A percentile compares a stretch with the other conserved stretches of the same genome.
Conservation (phyloP, 1,140 invertebrate genomes). For the Anastrepha obliqua region DNA sequence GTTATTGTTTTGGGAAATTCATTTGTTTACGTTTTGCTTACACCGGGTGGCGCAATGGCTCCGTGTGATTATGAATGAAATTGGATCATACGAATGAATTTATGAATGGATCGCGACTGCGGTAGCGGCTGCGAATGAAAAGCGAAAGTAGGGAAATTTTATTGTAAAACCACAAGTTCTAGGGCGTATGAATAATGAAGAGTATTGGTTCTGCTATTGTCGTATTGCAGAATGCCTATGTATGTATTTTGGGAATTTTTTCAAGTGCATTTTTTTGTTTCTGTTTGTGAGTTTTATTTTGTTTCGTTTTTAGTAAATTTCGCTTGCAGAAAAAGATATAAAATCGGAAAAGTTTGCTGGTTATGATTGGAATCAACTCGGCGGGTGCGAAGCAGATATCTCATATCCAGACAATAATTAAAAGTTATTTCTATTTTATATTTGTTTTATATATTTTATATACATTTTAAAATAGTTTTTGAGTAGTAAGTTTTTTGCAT, state of each 20-base stretch:
- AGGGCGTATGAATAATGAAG: background rate
- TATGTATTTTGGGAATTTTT: conserved; percentile 4
- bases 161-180: conserved; percentile 7
- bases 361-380: too few species aligned
- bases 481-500: too few species aligned
- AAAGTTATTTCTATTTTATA: too few species aligned
- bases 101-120: conserved; percentile 54
- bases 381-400: too few species aligned
- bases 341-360: too few species aligned
- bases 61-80: conserved; percentile 67
- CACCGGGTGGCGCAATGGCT: conserved; percentile 2
- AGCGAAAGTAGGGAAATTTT: conserved; percentile 48
- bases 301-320: too few species aligned
- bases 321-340: too few species aligned
- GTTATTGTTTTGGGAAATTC: conserved; percentile 58
- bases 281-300: too few species aligned
- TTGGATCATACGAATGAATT: conserved; percentile 9
- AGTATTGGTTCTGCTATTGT: background rate
- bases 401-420: too few species aligned
- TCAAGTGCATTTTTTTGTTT: background rate
- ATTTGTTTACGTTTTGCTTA: conserved; percentile 60
- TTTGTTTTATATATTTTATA: too few species aligned
- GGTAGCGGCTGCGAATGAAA: background rate
- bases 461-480: too few species aligned
- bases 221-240: background rate